A percentile compares a stretch with the other conserved stretches of the same genome.
phyloP scores from a whole-genome alignment of 2,113 vertebrate genomes.

The Porphyrio hochstetteri region DNA sequence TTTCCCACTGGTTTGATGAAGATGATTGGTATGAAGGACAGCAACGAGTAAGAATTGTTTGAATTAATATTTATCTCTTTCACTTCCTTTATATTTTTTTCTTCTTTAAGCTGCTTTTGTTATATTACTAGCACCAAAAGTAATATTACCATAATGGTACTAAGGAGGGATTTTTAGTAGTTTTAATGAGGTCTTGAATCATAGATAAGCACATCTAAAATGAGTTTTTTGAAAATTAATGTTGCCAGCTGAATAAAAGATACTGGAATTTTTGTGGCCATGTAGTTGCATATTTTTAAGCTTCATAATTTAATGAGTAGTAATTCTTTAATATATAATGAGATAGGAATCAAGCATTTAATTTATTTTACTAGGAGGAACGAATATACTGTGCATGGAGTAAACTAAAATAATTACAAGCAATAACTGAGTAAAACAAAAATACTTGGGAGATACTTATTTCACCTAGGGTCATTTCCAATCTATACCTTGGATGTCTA shows the following conservation, averaged over 20 bases:
- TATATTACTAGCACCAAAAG: neutral
- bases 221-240: neutral
- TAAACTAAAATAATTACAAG: neutral
- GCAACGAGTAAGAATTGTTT: constrained; percentile 76
- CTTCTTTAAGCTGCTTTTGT: neutral
- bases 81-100: neutral
- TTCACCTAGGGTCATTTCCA: neutral
- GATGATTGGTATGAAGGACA: constrained; percentile 83
- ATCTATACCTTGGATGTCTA: neutral
- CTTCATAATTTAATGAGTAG: neutral
- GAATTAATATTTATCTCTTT: constrained; percentile 46
- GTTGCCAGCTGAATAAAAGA: neutral
- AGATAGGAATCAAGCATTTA: neutral
- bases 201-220: neutral
- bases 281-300: neutral
- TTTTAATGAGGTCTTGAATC: constrained; percentile 1
- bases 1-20: constrained; percentile 81
- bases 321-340: neutral
- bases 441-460: neutral
- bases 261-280: neutral
- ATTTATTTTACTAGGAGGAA: neutral
- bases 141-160: neutral
- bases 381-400: neutral
- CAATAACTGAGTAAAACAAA: neutral
- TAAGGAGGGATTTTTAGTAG: neutral